Evolutionary conservation across 1,140 invertebrate species (phyloP), one percentile per base, ranked within the genome.

Genomic region (Drosophila mayri): DNA sequence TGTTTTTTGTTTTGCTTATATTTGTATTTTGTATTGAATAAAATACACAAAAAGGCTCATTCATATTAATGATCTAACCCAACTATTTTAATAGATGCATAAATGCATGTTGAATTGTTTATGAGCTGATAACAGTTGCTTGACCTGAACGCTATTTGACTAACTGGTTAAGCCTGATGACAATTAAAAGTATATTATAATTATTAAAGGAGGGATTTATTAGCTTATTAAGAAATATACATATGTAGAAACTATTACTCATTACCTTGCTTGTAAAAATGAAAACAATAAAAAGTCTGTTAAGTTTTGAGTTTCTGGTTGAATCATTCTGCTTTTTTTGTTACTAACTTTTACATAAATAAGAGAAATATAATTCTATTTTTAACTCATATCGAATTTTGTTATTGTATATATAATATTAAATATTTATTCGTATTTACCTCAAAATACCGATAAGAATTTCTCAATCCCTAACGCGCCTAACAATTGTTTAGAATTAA

Each of bases 401-500:
- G 10, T 37, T 37, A 20, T 20, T 22, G 16, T 54, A 37, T 35
- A 16, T 22, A 6, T 22, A 10, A 35, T 20, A 7, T 50, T 11
- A 14, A 8, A 14, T 32, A 4, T 22, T 22, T 6, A 0, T 20
- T 54, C 0, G 10, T 22, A 16, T 18, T 43, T 35, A 25, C 28
- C 22, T 25, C 6, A n/a, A 25, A 41, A 32, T 41, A 1, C 5
- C 12, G 14, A 62, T 61, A 40, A 32, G 20, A 30, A 47, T 35
- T 49, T 18, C 14, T 59, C 20, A 12, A 14, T 52, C 52, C 43
- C 43, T 30, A 47, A 47, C 40, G 30, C 11, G 46, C 25, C 32
- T 54, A 44, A 22, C 63, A 55, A 52, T 61, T 59, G 68, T 41
- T 46, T 14, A 43, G 40, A 76, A 43, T 70, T 62, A 14, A 71